These are phyloP conservation scores for Oreamnos americanus DNA, from an alignment of 2,113 vertebrate genomes.

Conservation along the genomic window DNA sequence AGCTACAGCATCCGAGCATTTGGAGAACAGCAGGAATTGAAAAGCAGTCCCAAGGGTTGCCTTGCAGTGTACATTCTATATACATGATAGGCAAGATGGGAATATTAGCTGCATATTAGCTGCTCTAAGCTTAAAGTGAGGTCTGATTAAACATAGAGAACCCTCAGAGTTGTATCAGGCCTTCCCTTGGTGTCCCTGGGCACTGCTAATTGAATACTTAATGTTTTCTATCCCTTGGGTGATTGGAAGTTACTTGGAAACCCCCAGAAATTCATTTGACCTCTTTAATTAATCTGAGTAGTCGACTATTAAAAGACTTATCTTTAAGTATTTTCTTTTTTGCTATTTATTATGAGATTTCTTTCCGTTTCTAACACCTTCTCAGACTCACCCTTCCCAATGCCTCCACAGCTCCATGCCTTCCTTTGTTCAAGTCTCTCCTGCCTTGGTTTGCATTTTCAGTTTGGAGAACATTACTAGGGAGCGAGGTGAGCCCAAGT, in stretches of 20 bases:
- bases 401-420: rapidly evolving
- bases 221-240: neutral
- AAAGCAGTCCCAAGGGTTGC: neutral
- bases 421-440: neutral
- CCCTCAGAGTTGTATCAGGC: neutral
- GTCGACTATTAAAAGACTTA: neutral
- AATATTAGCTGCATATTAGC: neutral
- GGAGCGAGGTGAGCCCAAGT: neutral
- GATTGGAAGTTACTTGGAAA: neutral
- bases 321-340: neutral
- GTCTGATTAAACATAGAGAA: neutral
- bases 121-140: neutral
- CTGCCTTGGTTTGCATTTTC: neutral
- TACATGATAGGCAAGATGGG: neutral
- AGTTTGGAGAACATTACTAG: neutral
- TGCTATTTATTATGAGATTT: neutral
- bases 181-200: neutral
- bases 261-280: slow-evolving; percentile 6
- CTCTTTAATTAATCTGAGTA: neutral
- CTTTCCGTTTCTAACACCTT: neutral
- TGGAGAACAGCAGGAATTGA: neutral
- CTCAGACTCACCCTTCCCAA: neutral
- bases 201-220: neutral
- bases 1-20: neutral
- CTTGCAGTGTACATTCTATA: neutral